A percentile compares a stretch with the other conserved stretches of the same genome.
These are phyloP conservation scores for Hestina assimilis DNA, from an alignment of 1,140 invertebrate species.

Conservation along the genomic window DNA sequence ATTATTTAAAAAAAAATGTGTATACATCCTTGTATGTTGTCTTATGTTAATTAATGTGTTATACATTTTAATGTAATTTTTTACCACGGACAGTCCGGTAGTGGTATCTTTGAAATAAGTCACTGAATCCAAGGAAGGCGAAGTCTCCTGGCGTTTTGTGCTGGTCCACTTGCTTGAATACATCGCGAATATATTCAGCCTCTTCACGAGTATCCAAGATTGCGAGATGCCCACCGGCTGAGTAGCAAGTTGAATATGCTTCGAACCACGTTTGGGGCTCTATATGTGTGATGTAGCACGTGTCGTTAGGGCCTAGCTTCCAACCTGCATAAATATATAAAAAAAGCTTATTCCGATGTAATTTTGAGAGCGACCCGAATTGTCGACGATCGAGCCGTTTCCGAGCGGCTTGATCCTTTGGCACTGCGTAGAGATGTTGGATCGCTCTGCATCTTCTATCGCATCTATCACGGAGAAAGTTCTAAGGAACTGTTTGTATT, in stretches of 20 bases:
- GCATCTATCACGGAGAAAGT: too few species aligned
- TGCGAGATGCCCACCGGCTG: conserved; percentile 43
- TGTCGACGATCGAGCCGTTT: too few species aligned
- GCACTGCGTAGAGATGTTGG: too few species aligned
- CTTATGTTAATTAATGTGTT: too few species aligned
- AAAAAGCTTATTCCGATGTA: too few species aligned
- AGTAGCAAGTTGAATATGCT: conserved; percentile 44
- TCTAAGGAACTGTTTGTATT: too few species aligned
- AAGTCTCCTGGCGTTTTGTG: conserved; percentile 37
- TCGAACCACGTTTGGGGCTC: conserved; percentile 50
- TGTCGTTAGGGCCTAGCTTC: conserved; percentile 39
- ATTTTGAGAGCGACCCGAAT: too few species aligned
- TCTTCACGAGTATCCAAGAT: conserved; percentile 37
- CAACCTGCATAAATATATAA: too few species aligned
- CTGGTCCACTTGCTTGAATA: conserved; percentile 43
- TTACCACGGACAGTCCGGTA: conserved; percentile 56
- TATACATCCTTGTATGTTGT: too few species aligned
- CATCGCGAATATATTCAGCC: conserved; percentile 37
- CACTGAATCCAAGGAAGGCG: conserved; percentile 58
- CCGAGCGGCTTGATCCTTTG: too few species aligned
- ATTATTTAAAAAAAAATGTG: too few species aligned
- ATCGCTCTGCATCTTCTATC: too few species aligned
- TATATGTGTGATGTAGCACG: conserved; percentile 44
- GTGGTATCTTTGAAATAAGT: conserved; percentile 49
- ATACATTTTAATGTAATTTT: neutral